Conservation (phyloP, 2,113 vertebrate species). For the Hyperoodon ampullatus region DNA sequence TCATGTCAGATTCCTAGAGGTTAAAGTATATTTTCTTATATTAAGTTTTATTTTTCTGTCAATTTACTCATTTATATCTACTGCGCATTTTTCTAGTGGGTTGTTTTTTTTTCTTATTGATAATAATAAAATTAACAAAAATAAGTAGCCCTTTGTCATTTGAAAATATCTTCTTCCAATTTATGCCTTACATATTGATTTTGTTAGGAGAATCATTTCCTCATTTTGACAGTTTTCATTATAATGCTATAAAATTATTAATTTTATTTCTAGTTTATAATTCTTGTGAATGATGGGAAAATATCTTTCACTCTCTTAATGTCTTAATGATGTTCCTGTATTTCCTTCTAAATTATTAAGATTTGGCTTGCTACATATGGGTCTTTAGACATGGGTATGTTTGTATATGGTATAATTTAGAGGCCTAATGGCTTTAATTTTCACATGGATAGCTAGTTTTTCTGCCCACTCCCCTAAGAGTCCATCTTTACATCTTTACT, state of each 20-base stretch:
- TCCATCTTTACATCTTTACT: background rate
- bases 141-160: background rate
- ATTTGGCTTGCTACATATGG: background rate
- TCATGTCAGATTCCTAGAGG: constrained; percentile 37
- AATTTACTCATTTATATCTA: constrained; percentile 15
- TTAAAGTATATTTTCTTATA: constrained; percentile 33
- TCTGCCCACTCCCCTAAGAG: background rate
- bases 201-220: background rate
- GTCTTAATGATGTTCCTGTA: background rate
- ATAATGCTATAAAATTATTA: background rate
- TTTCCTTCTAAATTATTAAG: constrained; percentile 1
- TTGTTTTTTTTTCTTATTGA: background rate
- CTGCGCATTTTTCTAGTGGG: background rate
- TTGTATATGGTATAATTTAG: background rate
- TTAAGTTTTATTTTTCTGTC: constrained; percentile 21
- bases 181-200: background rate
- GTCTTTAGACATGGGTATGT: background rate
- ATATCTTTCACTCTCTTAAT: background rate
- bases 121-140: background rate
- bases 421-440: background rate
- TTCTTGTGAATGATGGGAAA: background rate
- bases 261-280: background rate
- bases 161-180: constrained; percentile 1
- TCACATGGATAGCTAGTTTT: background rate
- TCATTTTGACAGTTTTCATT: constrained; percentile 32